These are phyloP conservation scores for Drosophila subsilvestris DNA, from an alignment of 2,888 invertebrate genomes.

Conservation along the genomic window DNA sequence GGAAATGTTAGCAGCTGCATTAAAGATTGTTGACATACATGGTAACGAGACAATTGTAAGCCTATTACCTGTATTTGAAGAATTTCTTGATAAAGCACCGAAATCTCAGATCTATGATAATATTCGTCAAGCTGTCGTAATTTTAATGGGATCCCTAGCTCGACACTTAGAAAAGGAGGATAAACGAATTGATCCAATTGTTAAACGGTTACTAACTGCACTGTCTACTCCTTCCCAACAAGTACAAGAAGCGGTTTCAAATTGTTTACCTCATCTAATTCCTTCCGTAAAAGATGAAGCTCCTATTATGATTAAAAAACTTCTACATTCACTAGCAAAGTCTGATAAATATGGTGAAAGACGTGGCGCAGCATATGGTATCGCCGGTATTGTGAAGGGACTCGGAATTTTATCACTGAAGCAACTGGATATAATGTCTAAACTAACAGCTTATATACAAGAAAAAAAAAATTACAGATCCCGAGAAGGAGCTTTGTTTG, in stretches of 20 bases:
- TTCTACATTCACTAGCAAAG: slow-evolving; percentile 93
- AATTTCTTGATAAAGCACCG: slow-evolving; percentile 96
- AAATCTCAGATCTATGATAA: slow-evolving; percentile 95
- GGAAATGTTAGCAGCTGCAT: slow-evolving; percentile 97
- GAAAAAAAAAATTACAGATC: slow-evolving; percentile 98
- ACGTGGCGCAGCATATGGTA: slow-evolving; percentile 98
- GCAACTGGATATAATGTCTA: slow-evolving; percentile 97
- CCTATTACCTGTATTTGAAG: slow-evolving; percentile 95
- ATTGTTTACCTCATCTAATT: slow-evolving; percentile 96
- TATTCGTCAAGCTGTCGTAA: slow-evolving; percentile 97
- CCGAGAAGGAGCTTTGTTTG: slow-evolving; percentile 97
- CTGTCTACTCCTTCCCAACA: slow-evolving; percentile 98
- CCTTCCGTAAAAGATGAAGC: slow-evolving; percentile 96
- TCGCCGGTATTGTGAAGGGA: slow-evolving; percentile 98
- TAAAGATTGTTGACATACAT: slow-evolving; percentile 95
- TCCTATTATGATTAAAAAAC: slow-evolving; percentile 92
- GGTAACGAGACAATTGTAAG: slow-evolving; percentile 92
- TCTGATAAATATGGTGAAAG: slow-evolving; percentile 93
- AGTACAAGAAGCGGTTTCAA: slow-evolving; percentile 98
- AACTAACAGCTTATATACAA: slow-evolving; percentile 95
- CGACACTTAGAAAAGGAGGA: slow-evolving; percentile 96
- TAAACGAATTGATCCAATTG: slow-evolving; percentile 96
- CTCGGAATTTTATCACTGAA: slow-evolving; percentile 97
- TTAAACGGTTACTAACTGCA: slow-evolving; percentile 94
- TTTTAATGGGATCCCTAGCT: slow-evolving; percentile 98